Base-by-base conservation (phyloP, 1,140 invertebrate species). In the Trachymyrmex cornetzi region DNA sequence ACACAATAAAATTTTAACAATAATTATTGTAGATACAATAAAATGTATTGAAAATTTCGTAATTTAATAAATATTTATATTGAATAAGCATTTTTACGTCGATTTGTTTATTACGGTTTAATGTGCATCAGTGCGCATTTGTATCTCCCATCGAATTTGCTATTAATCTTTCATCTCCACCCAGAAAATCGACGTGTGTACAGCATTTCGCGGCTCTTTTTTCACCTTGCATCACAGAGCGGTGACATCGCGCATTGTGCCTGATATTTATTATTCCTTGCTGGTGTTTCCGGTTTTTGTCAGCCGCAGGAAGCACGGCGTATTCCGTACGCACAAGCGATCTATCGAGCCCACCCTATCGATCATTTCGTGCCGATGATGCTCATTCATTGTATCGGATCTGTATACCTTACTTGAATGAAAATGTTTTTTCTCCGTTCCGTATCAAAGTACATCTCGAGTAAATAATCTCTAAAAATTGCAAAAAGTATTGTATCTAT, bases 221-320 rank as follows among this genome's bases (percentile, higher is more conserved):
- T 87, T 74, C 85, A 72, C 34, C n/a, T 74, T 88, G 27, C 16
- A 53, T 30, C 48, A 44, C 30, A 34, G 24, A 11, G 44, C 55
- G 38, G 7, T 64, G 44, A 91, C 85, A 85, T 75, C 89, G 61
- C 50, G 86, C 89, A 89, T 89, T 89, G 82, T 90, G 84, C 82
- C 86, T 89, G 89, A 92, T 89, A 92, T 94, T 94, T 93, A 90
- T 92, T 94, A 95, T 95, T 95, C 94, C 85, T 89, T 74, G 61
- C n/a, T 79, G 85, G 77, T 86, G 90, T 90, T 95, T 95, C 94
- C 94, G 91, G 90, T 89, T 89, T 74, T 57, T 85, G 55, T 80
- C 88, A 86, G 87, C 77, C 86, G 88, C 91, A 91, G 94, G 93
- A 94, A 92, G 87, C 79, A 80, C 85, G 63, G 0, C 19, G 34